A percentile compares a stretch with the other conserved stretches of the same genome.
Evolutionary conservation across 1,140 invertebrate species (phyloP).

Genomic region (Danaus plexippus): DNA sequence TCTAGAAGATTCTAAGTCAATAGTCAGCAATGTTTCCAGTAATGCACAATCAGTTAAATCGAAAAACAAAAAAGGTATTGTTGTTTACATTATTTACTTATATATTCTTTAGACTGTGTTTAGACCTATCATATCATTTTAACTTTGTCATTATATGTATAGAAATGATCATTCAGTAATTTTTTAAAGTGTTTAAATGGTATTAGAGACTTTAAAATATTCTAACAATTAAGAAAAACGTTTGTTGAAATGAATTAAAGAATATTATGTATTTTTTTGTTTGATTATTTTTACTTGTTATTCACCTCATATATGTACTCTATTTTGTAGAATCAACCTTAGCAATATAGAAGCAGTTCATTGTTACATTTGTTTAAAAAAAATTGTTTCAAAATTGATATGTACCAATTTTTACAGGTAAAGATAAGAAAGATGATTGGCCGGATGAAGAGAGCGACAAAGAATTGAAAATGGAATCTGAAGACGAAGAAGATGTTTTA

Average conservation of each 20-base stretch:
- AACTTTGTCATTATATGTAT: too few relatives aligned
- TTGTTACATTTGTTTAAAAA: neutral
- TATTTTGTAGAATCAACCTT: too few relatives aligned
- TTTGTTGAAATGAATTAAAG: too few relatives aligned
- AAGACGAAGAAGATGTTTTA: constrained; percentile 47
- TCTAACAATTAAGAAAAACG: neutral
- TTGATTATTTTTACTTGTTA: too few relatives aligned
- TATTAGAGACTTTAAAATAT: neutral
- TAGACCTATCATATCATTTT: too few relatives aligned
- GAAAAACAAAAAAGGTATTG: constrained; percentile 24
- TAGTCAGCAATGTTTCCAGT: constrained; percentile 58
- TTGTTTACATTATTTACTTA: neutral
- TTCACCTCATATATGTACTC: too few relatives aligned
- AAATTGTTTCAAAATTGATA: constrained; percentile 6
- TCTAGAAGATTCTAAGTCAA: constrained; percentile 58
- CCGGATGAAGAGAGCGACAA: constrained; percentile 67
- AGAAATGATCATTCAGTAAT: neutral
- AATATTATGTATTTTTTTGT: too few relatives aligned
- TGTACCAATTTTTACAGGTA: constrained; percentile 34
- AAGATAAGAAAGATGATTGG: constrained; percentile 70
- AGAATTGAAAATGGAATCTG: constrained; percentile 57
- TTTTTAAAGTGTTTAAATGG: neutral
- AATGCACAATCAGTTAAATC: constrained; percentile 38
- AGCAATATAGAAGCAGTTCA: too few relatives aligned
- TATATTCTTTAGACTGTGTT: too few relatives aligned